Percentiles rank a stretch among this genome's conserved stretches.
Conservation (phyloP, 2,797 vertebrate species). For the Crax fasciolata region DNA sequence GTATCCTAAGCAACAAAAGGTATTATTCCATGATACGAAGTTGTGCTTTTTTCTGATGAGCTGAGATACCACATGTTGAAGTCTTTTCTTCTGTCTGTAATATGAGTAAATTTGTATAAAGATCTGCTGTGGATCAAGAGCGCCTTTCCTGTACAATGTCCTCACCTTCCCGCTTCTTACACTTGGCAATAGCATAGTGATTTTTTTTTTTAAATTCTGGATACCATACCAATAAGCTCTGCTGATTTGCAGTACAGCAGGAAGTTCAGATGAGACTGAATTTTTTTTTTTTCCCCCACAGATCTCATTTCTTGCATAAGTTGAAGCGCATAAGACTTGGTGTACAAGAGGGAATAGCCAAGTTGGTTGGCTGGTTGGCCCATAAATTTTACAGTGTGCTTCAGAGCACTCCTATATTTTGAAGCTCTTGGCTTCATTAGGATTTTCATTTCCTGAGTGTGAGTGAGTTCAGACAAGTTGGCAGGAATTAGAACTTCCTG, state of each 20-base stretch:
- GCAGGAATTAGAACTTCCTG: slow-evolving; percentile 68
- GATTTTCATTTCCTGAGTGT: slow-evolving; percentile 58
- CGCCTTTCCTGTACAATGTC: not conserved
- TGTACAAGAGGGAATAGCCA: not conserved
- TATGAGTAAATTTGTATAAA: not conserved
- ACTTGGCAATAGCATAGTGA: not conserved
- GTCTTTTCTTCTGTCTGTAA: not conserved
- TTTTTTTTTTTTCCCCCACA: not conserved
- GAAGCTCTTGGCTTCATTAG: slow-evolving; percentile 14
- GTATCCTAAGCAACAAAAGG: not conserved
- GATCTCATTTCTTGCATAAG: not conserved
- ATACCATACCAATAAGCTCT: not conserved
- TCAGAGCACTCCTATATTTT: slow-evolving; percentile 39
- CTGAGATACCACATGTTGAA: not conserved
- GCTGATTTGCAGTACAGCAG: not conserved
- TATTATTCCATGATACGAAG: fast-evolving
- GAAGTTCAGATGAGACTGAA: not conserved
- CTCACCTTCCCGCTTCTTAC: not conserved
- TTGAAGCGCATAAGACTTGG: not conserved
- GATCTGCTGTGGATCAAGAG: not conserved
- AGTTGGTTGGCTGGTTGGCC: not conserved
- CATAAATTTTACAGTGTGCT: not conserved
- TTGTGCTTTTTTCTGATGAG: not conserved
- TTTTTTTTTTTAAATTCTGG: not conserved
- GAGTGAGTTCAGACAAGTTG: slow-evolving; percentile 40